Conservation (phyloP, 2,888 invertebrate species). For the Stenoptilia bipunctidactyla region DNA sequence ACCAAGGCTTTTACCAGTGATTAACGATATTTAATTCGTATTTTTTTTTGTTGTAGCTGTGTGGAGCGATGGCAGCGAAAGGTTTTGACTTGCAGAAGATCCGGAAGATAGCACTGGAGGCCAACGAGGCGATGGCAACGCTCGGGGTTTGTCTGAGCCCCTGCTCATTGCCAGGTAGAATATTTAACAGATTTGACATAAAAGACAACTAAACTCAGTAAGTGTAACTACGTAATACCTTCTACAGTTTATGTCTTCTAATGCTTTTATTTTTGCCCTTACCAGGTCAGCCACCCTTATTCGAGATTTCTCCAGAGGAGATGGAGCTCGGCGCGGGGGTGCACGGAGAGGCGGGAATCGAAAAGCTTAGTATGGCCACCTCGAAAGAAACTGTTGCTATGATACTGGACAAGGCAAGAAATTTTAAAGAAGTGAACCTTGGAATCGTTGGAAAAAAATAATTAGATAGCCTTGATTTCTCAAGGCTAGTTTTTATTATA, state of each 20-base stretch:
- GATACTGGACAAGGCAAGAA: constrained; percentile 56
- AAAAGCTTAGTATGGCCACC: constrained; percentile 47
- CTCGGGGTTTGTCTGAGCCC: constrained; percentile 77
- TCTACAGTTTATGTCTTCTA: too few relatives aligned
- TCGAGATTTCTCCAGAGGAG: constrained; percentile 72
- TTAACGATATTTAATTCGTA: too few relatives aligned
- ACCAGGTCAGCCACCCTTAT: constrained; percentile 70
- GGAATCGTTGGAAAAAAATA: too few relatives aligned
- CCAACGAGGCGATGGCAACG: constrained; percentile 73
- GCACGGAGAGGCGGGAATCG: constrained; percentile 68
- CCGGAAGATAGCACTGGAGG: constrained; percentile 44
- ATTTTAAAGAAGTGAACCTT: too few relatives aligned
- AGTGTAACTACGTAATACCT: too few relatives aligned
- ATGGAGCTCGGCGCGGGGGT: constrained; percentile 75
- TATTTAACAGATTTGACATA: too few relatives aligned
- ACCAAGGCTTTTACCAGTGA: too few relatives aligned
- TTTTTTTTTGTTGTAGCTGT: constrained; percentile 63
- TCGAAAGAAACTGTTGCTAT: constrained; percentile 56
- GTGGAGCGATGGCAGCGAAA: constrained; percentile 80
- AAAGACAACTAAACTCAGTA: too few relatives aligned
- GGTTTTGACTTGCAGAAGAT: constrained; percentile 73
- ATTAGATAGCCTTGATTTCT: too few relatives aligned
- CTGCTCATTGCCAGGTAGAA: constrained; percentile 75
- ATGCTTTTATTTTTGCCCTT: not conserved
- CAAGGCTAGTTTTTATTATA: too few relatives aligned